Evolutionary conservation across 1,140 invertebrate genomes (phyloP).

Genomic region (Pectinophora gossypiella): DNA sequence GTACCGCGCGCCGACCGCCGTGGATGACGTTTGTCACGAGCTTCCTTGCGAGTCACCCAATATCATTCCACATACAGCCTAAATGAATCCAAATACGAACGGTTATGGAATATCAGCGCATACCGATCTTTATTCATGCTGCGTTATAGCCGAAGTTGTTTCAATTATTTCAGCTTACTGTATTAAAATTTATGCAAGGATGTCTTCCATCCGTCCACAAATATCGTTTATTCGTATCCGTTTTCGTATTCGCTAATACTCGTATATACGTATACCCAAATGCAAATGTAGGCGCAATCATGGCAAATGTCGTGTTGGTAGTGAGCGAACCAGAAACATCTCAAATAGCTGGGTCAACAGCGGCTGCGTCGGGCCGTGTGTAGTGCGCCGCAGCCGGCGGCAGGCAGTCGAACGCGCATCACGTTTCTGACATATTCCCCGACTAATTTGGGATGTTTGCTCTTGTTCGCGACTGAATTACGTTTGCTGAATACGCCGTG

Average conservation of each 20-base stretch:
- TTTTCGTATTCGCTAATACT: no score
- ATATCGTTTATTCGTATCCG: no score
- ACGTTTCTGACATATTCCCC: slow-evolving; percentile 29
- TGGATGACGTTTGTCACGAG: slow-evolving; percentile 29
- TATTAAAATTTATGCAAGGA: not conserved
- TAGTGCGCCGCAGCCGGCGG: slow-evolving; percentile 6
- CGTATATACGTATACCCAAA: no score
- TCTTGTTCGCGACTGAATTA: slow-evolving; percentile 23
- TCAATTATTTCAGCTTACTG: not conserved
- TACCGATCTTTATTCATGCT: not conserved
- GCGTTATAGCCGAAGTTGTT: not conserved
- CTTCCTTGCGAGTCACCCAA: not conserved
- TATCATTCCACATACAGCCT: no score
- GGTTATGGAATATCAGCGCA: not conserved
- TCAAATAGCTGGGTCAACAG: no score
- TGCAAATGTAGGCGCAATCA: no score
- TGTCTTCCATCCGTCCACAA: no score
- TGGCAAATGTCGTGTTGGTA: no score
- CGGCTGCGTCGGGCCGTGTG: no score
- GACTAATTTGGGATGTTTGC: slow-evolving; percentile 39
- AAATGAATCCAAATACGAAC: no score
- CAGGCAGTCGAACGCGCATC: slow-evolving; percentile 17
- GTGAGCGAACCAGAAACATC: no score
- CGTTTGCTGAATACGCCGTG: slow-evolving; percentile 21
- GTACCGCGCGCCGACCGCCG: slow-evolving; percentile 16